Conservation (phyloP, 2,797 vertebrate genomes). For the Pantherophis vulpinus region DNA sequence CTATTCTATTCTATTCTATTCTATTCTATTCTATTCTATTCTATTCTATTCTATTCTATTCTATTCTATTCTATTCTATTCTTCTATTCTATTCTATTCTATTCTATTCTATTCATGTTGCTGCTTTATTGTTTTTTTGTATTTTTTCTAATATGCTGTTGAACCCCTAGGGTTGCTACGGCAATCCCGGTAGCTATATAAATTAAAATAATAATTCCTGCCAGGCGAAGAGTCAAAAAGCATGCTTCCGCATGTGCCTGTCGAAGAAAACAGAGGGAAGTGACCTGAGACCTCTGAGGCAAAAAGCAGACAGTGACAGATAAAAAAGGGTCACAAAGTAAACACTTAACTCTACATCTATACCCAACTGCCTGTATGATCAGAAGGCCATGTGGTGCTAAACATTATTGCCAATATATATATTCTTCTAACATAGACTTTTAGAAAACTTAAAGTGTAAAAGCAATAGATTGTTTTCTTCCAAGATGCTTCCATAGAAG, state of each 20-base stretch:
- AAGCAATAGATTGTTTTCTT: neutral
- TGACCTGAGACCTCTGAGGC: neutral
- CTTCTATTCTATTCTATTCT: too few relatives aligned
- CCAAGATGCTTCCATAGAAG: neutral
- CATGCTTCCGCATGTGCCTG: neutral
- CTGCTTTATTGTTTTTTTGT: neutral
- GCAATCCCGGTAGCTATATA: neutral
- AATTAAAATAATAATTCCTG: neutral
- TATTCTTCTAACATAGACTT: neutral
- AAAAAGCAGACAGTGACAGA: neutral
- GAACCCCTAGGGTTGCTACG: neutral
- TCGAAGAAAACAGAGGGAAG: neutral
- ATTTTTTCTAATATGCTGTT: neutral
- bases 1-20: too few relatives aligned
- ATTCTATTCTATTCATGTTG: neutral
- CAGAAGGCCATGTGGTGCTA: neutral
- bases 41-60: too few relatives aligned
- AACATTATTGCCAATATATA: neutral
- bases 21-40: too few relatives aligned
- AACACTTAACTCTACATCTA: neutral
- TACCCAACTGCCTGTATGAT: neutral
- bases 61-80: too few relatives aligned
- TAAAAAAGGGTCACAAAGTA: neutral
- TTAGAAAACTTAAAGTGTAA: neutral
- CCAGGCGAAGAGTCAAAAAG: neutral